These are phyloP conservation scores for Melipona quadrifasciata DNA, from an alignment of 1,140 invertebrate species.

Conservation along the genomic window DNA sequence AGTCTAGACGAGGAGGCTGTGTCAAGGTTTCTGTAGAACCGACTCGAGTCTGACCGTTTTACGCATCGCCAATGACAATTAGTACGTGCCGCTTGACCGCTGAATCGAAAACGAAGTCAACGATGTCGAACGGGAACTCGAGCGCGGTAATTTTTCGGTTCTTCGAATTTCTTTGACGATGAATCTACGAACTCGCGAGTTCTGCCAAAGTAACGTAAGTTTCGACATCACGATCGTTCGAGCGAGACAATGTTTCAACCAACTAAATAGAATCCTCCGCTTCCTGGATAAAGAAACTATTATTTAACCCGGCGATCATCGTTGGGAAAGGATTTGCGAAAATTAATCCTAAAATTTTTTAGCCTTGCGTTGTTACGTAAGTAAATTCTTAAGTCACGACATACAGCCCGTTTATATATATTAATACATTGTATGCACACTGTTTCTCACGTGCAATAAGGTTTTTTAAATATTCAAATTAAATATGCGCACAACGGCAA, in stretches of 20 bases:
- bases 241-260: not conserved
- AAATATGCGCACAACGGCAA: no score
- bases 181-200: not conserved
- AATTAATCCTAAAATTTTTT: no score
- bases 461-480: no score
- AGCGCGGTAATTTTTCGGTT: not conserved
- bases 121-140: not conserved
- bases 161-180: not conserved
- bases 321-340: no score
- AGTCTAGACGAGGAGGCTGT: not conserved
- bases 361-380: no score
- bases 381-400: no score
- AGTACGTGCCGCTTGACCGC: not conserved
- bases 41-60: not conserved
- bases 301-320: no score
- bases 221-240: not conserved
- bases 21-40: constrained; percentile 20
- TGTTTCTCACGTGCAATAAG: no score
- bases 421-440: no score
- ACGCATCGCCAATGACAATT: constrained; percentile 35
- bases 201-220: not conserved
- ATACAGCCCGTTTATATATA: no score
- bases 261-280: not conserved
- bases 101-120: not conserved
- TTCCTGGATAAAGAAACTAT: no score